Base-by-base conservation (phyloP, 2,888 invertebrate species). In the Hydropsyche betteni region DNA sequence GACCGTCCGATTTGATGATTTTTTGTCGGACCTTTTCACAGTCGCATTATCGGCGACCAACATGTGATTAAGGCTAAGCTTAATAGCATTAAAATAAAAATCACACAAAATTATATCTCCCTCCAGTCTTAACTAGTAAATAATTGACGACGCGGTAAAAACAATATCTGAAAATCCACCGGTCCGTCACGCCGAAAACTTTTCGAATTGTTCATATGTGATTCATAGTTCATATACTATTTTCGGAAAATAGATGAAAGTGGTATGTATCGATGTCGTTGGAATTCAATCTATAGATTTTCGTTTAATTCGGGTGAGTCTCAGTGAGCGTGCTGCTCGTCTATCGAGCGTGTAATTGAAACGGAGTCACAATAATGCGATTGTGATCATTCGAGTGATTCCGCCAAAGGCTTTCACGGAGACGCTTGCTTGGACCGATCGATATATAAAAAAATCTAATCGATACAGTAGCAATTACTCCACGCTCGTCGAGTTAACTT, bases 311-410 rank as follows among this genome's bases (percentile, higher is more conserved):
- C 44, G 44, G 44, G 44, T 44, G 55, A 16, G 44, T 24, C 69
- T 10, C 34, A 53, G 2, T 34, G 70, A 74, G 76, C 76, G 70
- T 70, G 76, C 70, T 69, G 24, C 74, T 76, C 76, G 69, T 76
- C 68, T 74, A 51, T 52, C 74, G 53, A 74, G 61, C 76, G 76
- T 76, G 76, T 74, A 76, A 76, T 76, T 70, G 74, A 74, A 74
- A 69, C 71, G 53, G 74, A 76, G 50, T 16, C 64, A 74, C 34
- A 70, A 58, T 71, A 76, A 69, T 70, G 52, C 72, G 74, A 76
- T 70, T 74, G 76, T 64, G 68, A 70, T 70, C 76, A 50, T 76
- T 70, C 38, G 36, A 44, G 34, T 44, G 44, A n/a, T n/a, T 52
- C 53, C 34, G 55, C 55, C 24, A 55, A 55, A n/a, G 69, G 69